These are phyloP conservation scores for Gortyna flavago DNA, from an alignment of 2,888 invertebrate species.

Conservation along the genomic window DNA sequence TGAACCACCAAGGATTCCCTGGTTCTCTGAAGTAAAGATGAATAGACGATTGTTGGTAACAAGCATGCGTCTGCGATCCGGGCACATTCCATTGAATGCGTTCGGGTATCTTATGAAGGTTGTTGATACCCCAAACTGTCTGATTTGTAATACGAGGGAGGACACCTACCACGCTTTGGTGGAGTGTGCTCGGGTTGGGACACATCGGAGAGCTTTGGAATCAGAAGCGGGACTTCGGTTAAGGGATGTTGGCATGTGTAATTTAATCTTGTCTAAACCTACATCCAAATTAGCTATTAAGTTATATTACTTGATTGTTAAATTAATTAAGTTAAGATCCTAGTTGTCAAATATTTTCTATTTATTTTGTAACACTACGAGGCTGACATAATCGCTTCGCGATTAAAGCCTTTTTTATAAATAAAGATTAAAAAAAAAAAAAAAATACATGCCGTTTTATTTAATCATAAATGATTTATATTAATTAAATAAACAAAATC, in stretches of 20 bases:
- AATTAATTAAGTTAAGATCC: neutral
- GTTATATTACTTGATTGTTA: neutral
- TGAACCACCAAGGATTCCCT: too few species aligned
- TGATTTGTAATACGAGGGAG: slow-evolving; percentile 3
- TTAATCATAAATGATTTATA: too few species aligned
- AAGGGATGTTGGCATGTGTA: neutral
- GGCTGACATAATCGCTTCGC: neutral
- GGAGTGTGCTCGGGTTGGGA: slow-evolving; percentile 7
- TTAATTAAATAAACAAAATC: too few species aligned
- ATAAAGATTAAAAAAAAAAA: neutral
- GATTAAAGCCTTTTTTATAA: neutral
- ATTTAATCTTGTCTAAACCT: neutral
- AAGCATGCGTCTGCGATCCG: too few species aligned
- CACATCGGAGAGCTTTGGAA: neutral
- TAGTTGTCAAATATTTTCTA: neutral
- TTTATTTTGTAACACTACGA: neutral
- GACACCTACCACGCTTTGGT: slow-evolving; percentile 17
- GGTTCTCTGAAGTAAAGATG: too few species aligned
- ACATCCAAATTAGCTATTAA: neutral
- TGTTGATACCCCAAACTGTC: slow-evolving; percentile 8
- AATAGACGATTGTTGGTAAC: too few species aligned
- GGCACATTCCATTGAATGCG: too few species aligned
- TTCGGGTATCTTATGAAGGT: too few species aligned
- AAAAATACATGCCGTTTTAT: too few species aligned
- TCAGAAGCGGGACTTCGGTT: neutral